Evolutionary conservation across 2,113 vertebrate genomes (phyloP).

Genomic region (Pedetes capensis): DNA sequence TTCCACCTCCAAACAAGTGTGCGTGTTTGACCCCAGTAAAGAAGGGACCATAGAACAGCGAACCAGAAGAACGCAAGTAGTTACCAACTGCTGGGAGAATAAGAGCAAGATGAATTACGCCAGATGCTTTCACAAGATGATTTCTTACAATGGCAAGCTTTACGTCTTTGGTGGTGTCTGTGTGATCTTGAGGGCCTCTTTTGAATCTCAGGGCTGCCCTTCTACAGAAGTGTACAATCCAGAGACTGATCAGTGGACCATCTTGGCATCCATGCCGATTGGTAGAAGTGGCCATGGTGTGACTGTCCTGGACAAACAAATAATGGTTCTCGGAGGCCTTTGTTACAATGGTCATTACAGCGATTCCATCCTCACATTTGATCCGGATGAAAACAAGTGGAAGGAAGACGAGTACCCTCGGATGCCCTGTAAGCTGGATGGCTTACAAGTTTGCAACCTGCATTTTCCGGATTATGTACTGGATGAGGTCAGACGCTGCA

Average conservation of each 20-base stretch:
- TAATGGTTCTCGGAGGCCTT: constrained; percentile 99
- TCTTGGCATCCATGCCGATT: constrained; percentile 99
- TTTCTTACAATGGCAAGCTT: constrained; percentile 97
- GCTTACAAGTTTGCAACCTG: constrained; percentile 98
- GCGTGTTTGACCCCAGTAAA: constrained; percentile 96
- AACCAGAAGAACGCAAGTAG: constrained; percentile 90
- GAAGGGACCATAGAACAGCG: constrained; percentile 92
- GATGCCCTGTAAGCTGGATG: constrained; percentile 99
- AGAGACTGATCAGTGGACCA: constrained; percentile 97
- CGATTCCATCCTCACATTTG: constrained; percentile 99
- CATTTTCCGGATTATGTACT: constrained; percentile 98
- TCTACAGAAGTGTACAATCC: constrained; percentile 99
- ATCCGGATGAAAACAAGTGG: constrained; percentile 99
- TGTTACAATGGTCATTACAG: constrained; percentile 99
- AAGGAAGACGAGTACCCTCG: constrained; percentile 99
- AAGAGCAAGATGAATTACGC: constrained; percentile 99
- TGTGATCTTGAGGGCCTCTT: constrained; percentile 97
- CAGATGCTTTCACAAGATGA: constrained; percentile 99
- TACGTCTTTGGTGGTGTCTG: constrained; percentile 99
- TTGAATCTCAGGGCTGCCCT: constrained; percentile 98
- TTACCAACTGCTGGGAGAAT: constrained; percentile 98
- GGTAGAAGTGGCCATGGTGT: constrained; percentile 98
- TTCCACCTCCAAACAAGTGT: constrained; percentile 99
- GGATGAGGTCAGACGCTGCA: constrained; percentile 96
- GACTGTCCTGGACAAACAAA: constrained; percentile 96